These are phyloP conservation scores for Eutrigla gurnardus DNA, from an alignment of 2,797 vertebrate genomes.

Conservation along the genomic window DNA sequence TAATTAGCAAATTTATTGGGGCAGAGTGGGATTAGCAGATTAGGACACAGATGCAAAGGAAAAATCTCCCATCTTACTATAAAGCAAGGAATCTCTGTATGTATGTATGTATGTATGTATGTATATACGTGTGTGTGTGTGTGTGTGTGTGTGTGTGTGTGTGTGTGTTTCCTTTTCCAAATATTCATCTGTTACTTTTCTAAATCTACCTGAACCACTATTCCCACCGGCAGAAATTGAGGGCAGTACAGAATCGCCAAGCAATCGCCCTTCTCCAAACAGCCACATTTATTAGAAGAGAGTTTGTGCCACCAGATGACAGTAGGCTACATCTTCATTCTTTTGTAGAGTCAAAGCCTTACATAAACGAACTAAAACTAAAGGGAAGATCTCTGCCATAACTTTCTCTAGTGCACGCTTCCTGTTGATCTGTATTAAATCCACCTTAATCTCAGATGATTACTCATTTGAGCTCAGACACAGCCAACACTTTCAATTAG, in stretches of 20 bases:
- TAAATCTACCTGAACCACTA: too few species aligned
- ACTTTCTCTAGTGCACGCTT: constrained; percentile 11
- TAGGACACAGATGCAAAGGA: constrained; percentile 35
- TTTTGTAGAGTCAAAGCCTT: constrained; percentile 47
- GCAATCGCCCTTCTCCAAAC: too few species aligned
- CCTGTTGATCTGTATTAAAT: constrained; percentile 50
- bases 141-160: background rate
- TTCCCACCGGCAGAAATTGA: too few species aligned
- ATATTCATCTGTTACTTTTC: too few species aligned
- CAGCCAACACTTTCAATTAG: constrained; percentile 45
- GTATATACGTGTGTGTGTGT: background rate
- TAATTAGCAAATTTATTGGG: constrained; percentile 78
- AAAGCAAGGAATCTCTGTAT: background rate
- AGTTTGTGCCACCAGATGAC: constrained; percentile 28
- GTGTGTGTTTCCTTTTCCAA: too few species aligned
- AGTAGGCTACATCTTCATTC: constrained; percentile 7
- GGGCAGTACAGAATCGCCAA: too few species aligned
- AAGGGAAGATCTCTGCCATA: constrained; percentile 12
- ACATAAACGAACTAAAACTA: background rate
- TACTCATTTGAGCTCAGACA: constrained; percentile 34
- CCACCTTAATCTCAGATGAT: constrained; percentile 57
- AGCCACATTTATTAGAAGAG: constrained; percentile 27
- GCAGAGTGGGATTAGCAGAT: constrained; percentile 53
- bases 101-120: background rate
- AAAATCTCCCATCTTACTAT: constrained; percentile 16